phyloP scores from a whole-genome alignment of 2,888 invertebrate species.

The Oegoconia quadripuncta region DNA sequence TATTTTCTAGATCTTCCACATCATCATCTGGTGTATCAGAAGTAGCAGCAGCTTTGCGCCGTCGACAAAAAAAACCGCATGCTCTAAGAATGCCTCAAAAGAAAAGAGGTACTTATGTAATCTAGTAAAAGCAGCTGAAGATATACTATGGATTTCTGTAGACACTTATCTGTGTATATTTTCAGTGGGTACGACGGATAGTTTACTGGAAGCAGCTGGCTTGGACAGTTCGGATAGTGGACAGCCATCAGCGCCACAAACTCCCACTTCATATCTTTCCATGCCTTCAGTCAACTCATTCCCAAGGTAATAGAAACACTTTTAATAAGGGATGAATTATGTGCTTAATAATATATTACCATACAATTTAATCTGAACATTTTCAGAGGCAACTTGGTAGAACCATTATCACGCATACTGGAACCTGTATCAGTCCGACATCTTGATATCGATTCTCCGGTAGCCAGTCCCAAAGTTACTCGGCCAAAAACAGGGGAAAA shows the following conservation, averaged over 20 bases:
- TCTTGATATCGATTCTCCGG: conserved; percentile 78
- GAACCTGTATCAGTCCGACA: conserved; percentile 88
- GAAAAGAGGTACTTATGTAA: conserved; percentile 48
- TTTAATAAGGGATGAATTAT: neutral
- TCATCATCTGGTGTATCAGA: conserved; percentile 69
- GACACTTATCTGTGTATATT: no score
- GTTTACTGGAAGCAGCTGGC: conserved; percentile 65
- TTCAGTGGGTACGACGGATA: conserved; percentile 69
- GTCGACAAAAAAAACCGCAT: conserved; percentile 65
- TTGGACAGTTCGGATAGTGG: conserved; percentile 68
- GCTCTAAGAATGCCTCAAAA: conserved; percentile 68
- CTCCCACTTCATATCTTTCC: conserved; percentile 88
- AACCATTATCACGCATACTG: conserved; percentile 87
- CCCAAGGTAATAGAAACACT: conserved; percentile 77
- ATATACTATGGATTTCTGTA: neutral
- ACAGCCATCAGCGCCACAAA: conserved; percentile 66
- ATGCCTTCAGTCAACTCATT: conserved; percentile 93
- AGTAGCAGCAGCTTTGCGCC: conserved; percentile 58
- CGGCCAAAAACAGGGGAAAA: conserved; percentile 17
- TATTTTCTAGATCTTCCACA: conserved; percentile 64
- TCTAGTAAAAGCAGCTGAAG: neutral
- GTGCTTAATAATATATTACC: no score
- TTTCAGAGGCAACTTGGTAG: conserved; percentile 84
- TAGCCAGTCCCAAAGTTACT: conserved; percentile 38
- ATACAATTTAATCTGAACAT: no score